Base-by-base conservation (phyloP, 2,113 vertebrate species). In the Stegastes partitus region DNA sequence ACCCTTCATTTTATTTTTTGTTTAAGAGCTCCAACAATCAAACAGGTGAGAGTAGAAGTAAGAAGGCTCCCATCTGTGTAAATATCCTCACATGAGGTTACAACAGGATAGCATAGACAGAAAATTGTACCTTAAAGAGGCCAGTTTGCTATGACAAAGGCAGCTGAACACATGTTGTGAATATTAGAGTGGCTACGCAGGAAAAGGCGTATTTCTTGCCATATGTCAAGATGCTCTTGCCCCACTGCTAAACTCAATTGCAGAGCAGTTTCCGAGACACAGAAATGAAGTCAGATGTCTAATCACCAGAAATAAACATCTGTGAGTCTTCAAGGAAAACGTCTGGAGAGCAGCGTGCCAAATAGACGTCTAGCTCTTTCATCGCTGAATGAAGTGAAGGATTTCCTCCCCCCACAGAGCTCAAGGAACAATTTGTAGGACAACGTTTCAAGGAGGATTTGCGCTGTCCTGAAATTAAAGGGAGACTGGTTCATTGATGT, bases 251-350 rank as follows among this genome's bases (percentile, higher is more conserved):
- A 47, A 50, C 39, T 22, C 19, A 11, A 66, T 61, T 67, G 5
- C 28, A 26, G n/a, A 65, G 18, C n/a, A 62, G 12, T 49, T 73
- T 50, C 45, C 16, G 8, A 54, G 37, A 70, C 12, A 53, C 26
- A 9, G n/a, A 18, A 50, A 25, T 57, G 5, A 53, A 71, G 37
- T 72, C 49, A 19, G 18, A 57, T 50, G 5, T n/a, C 11, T 25
- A 34, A 26, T 16, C 37, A 54, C 11, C n/a, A 14, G 9, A 4
- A n/a, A 22, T 34, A 12, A 37, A 55, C 53, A 59, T 45, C 3
- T 61, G 42, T 19, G 3, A 54, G 25, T 66, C 51, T 23, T 64
- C 21, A 6, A 8, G 23, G 23, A 21, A 34, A 62, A 44, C 11
- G 10, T n/a, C 54, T 56, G 26, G 9, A 39, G 64, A 28, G 45